Evolutionary conservation across 2,888 invertebrate genomes (phyloP).

Genomic region (Drosophila kambysellisi): DNA sequence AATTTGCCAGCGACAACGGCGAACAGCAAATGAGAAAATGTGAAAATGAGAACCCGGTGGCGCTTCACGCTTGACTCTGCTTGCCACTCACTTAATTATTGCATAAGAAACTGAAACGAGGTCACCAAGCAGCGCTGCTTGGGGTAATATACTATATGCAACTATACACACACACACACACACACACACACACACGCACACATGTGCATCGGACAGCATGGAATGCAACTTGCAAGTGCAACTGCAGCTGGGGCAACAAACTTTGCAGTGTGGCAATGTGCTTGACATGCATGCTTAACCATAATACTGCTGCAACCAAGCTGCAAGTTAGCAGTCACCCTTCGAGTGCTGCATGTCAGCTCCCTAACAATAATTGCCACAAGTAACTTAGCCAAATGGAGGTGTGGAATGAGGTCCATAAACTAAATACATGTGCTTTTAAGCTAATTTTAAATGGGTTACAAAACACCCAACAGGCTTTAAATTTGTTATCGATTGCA

Average conservation of each 20-base stretch:
- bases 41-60: constrained; percentile 61
- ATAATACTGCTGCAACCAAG: constrained; percentile 51
- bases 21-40: constrained; percentile 59
- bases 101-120: constrained; percentile 75
- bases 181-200: constrained; percentile 4
- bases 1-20: constrained; percentile 53
- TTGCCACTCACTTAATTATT: constrained; percentile 79
- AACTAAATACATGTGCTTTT: neutral
- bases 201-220: constrained; percentile 33
- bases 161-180: constrained; percentile 1
- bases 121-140: constrained; percentile 64
- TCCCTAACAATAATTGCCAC: constrained; percentile 29
- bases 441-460: neutral
- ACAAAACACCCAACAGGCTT: neutral
- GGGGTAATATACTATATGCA: constrained; percentile 14
- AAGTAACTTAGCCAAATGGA: neutral
- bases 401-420: neutral
- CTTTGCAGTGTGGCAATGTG: constrained; percentile 71
- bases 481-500: constrained; percentile 8
- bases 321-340: constrained; percentile 33
- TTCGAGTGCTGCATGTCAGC: constrained; percentile 34
- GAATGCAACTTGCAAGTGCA: constrained; percentile 40
- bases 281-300: constrained; percentile 76
- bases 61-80: constrained; percentile 74
- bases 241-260: constrained; percentile 72